Base-by-base conservation (phyloP, 1,140 invertebrate species). In the Zaprionus capensis region DNA sequence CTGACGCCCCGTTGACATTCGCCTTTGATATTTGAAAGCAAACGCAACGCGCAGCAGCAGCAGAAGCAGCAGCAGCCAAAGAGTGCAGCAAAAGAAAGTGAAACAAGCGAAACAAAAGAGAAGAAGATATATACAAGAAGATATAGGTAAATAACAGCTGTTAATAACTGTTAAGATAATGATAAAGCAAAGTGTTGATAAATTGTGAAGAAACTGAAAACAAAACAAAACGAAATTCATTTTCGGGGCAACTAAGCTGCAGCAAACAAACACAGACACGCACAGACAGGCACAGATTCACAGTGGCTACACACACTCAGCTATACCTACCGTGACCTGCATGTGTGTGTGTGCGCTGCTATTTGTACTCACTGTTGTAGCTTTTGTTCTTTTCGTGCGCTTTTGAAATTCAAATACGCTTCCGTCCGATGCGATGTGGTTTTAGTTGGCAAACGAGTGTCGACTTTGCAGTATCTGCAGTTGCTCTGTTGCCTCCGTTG, bases 331-430 rank as follows among this genome's bases (percentile, higher is more conserved):
- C 31, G 31, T 34, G 31, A 34, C 31, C 31, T 34, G 31, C 9
- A 34, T 34, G 31, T 34, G 31, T 34, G 31, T 31, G 31, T 34
- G 28, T 7, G 26, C 20, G 58, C 49, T 46, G 24, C 28, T 36
- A 61, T 63, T 66, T 67, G 51, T 65, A 55, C 62, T 58, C 57
- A 57, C 24, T 58, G 72, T 64, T 63, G 64, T 84, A 90, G 74
- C 84, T 87, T 88, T 88, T 84, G 85, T 88, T 88, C 85, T 90
- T 78, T 87, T 78, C 62, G 83, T 62, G 69, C 83, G 70, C 79
- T 86, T 82, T 87, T 91, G 79, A 91, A 91, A 86, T 91, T 90
- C 80, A 90, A 91, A 91, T 91, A 80, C 82, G 86, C 77, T 90
- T 88, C 88, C 83, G 83, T 79, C 82, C 57, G 66, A 55, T 46